Conservation (phyloP, 2,113 vertebrate genomes). For the Narcine bancroftii region DNA sequence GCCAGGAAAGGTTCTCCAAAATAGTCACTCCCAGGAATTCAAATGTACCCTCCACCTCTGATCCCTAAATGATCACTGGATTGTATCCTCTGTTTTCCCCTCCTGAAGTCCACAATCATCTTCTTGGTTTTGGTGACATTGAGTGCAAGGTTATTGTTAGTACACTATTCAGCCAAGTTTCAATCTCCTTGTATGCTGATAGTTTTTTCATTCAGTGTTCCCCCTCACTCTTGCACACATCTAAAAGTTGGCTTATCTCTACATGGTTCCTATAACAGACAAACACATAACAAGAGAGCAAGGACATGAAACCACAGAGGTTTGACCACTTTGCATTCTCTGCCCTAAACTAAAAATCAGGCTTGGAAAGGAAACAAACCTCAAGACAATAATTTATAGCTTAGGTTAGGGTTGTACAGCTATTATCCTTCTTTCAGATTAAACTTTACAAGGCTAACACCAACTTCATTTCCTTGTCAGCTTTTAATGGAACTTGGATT, state of each 20-base stretch:
- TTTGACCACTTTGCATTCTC: too few relatives aligned
- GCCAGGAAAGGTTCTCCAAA: too few relatives aligned
- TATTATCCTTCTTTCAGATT: background rate
- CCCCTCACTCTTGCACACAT: background rate
- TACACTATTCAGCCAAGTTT: too few relatives aligned
- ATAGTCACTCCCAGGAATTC: too few relatives aligned
- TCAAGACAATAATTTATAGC: background rate
- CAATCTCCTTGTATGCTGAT: too few relatives aligned
- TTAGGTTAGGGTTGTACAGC: background rate
- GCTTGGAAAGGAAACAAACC: background rate
- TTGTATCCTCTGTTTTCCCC: too few relatives aligned
- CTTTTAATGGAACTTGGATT: background rate
- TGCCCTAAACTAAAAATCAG: background rate
- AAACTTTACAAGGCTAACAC: background rate
- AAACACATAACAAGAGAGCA: background rate
- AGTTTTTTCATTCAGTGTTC: too few relatives aligned
- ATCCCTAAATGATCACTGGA: too few relatives aligned
- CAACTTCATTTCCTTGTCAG: background rate
- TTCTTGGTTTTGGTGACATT: too few relatives aligned
- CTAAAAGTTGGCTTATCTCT: background rate
- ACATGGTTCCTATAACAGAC: background rate
- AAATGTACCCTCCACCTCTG: too few relatives aligned
- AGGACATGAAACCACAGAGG: background rate
- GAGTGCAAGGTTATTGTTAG: too few relatives aligned
- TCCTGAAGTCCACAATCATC: too few relatives aligned